These are phyloP conservation scores for Steinernema carpocapsae DNA, from an alignment of 2,888 invertebrate species.

Conservation along the genomic window DNA sequence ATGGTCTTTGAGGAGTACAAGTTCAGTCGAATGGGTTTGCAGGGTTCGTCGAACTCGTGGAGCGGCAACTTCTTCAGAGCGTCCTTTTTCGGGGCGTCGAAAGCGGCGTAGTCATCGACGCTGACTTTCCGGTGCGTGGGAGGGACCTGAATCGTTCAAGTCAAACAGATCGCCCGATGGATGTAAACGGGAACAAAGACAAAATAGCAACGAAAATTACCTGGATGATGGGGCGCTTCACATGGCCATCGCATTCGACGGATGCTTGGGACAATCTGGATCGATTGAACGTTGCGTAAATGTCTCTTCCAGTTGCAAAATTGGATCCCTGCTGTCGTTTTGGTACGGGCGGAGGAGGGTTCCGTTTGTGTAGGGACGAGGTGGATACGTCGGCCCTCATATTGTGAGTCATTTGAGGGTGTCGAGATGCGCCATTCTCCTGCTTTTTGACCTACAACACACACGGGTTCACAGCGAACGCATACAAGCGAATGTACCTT, in stretches of 20 bases:
- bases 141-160: conserved; percentile 4
- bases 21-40: conserved; percentile 15
- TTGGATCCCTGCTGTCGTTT: background rate
- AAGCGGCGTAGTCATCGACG: background rate
- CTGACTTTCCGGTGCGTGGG: conserved; percentile 14
- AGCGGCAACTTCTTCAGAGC: background rate
- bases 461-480: background rate
- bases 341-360: conserved; percentile 19
- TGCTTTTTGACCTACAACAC: background rate
- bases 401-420: background rate
- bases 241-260: background rate
- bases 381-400: background rate
- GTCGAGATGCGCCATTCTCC: background rate
- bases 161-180: too few species aligned
- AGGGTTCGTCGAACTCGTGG: conserved; percentile 19
- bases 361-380: background rate
- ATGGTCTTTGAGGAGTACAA: conserved; percentile 16
- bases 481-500: conserved; percentile 72
- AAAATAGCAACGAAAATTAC: background rate
- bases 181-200: background rate
- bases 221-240: conserved; percentile 5
- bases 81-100: background rate
- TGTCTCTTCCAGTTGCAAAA: background rate
- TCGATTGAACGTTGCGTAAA: conserved; percentile 10
- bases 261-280: background rate